These are phyloP conservation scores for Anthoptus insignis DNA, from an alignment of 2,888 invertebrate genomes.

Conservation along the genomic window DNA sequence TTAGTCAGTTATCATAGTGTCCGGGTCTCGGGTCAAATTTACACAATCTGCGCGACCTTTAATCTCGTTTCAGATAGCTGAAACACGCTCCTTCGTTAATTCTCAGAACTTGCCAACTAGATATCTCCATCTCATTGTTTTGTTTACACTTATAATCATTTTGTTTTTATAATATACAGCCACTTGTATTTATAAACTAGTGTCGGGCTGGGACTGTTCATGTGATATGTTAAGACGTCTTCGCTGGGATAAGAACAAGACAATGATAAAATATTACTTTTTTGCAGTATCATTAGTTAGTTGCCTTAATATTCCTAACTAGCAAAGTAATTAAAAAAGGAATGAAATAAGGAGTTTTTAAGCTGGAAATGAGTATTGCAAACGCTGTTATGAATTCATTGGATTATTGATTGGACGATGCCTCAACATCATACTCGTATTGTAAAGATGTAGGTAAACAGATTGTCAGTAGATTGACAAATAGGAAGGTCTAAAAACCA, in stretches of 20 bases:
- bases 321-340: too few species aligned
- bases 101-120: constrained; percentile 64
- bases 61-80: constrained; percentile 79
- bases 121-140: constrained; percentile 63
- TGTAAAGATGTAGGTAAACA: too few species aligned
- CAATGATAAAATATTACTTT: neutral
- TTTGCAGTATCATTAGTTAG: too few species aligned
- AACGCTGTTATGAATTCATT: too few species aligned
- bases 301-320: too few species aligned
- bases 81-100: constrained; percentile 75
- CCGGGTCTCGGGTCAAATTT: constrained; percentile 81
- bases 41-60: constrained; percentile 80
- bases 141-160: constrained; percentile 53
- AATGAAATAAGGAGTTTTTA: too few species aligned
- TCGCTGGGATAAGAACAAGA: neutral
- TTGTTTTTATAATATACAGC: constrained; percentile 41
- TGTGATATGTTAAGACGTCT: too few species aligned
- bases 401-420: too few species aligned
- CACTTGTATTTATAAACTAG: constrained; percentile 24
- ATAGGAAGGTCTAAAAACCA: too few species aligned
- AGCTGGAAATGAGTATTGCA: too few species aligned
- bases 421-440: too few species aligned
- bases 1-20: constrained; percentile 64
- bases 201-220: neutral
- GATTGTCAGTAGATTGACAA: too few species aligned